These are phyloP conservation scores for Aleiodes alternator DNA, from an alignment of 2,888 invertebrate species.

Conservation along the genomic window DNA sequence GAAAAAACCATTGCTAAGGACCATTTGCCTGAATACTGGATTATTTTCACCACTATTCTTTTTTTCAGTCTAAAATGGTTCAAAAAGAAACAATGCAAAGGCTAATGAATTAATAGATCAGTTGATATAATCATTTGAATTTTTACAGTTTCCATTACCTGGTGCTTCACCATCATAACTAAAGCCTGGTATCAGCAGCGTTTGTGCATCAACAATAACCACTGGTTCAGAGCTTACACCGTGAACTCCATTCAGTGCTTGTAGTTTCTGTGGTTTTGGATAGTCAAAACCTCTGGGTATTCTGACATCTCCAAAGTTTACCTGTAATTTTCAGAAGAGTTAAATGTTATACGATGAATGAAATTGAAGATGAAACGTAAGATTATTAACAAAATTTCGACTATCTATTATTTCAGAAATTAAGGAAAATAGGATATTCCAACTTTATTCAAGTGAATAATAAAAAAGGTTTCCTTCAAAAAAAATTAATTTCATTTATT, in stretches of 20 bases:
- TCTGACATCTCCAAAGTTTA: slow-evolving; percentile 92
- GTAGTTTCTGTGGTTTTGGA: slow-evolving; percentile 89
- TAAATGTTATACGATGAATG: too few relatives aligned
- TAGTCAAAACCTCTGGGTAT: slow-evolving; percentile 87
- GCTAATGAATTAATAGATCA: neutral
- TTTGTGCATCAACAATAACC: slow-evolving; percentile 94
- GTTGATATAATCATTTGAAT: neutral
- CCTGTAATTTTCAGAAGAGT: slow-evolving; percentile 76
- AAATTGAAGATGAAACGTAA: neutral
- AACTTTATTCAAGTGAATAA: neutral
- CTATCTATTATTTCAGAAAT: neutral
- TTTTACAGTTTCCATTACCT: slow-evolving; percentile 78
- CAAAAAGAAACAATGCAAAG: too few relatives aligned
- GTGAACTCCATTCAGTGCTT: slow-evolving; percentile 86
- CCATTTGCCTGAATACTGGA: too few relatives aligned
- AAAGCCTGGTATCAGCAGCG: slow-evolving; percentile 91
- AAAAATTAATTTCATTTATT: neutral
- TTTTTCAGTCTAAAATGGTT: too few relatives aligned
- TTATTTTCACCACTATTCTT: too few relatives aligned
- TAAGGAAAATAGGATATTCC: neutral
- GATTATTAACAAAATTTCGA: neutral
- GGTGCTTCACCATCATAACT: slow-evolving; percentile 95
- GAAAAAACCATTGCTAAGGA: too few relatives aligned
- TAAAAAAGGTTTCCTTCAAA: neutral
- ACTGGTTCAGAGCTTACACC: slow-evolving; percentile 90